Evolutionary conservation across 37 sponge, comb jelly and placozoan genomes (phyloP), one percentile per base, ranked within the genome.

Genomic region (Cladorhizidae sp.): DNA sequence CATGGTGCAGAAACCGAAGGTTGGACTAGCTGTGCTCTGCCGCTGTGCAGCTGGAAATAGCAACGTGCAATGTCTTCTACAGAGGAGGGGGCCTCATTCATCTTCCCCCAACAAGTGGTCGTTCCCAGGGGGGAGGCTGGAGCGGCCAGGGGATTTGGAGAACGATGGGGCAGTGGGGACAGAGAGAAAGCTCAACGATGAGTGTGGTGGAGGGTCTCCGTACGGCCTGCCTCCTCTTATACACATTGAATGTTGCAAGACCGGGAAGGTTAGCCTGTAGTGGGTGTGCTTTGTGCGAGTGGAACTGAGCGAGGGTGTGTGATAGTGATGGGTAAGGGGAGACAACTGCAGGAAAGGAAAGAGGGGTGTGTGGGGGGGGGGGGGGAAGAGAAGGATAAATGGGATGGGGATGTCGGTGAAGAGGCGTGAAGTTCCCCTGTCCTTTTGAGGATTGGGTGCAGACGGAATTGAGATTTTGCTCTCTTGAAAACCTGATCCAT

Each of bases 121-220:
- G 2, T 93, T 93, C 40, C 94, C 94, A 0, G 94, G 94, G 29
- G 94, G 94, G 8, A 74, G 89, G 54, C 67, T 93, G 63, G 90
- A 81, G 43, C 72, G 78, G 20, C 84, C 74, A 21, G 87, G 86
- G 2, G 94, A 86, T 36, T 26, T 72, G 38, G 94, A 93, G 31
- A 87, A 93, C 22, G 78, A 86, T 55, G 91, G 91, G 26, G 86
- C 76, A 41, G 80, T 71, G 36, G 87, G 87, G 26, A 91, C 91
- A 8, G 50, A 40, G 32, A 82, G 87, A 68, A 77, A 85, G 22
- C 81, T 93, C 68, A 67, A 74, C 68, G 87, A 89, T 72, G 87
- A 89, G 77, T 93, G 94, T 80, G 94, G 90, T 11, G 90, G 90
- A 31, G 94, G 94, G 2, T 55, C 50, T 26, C 94, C 94, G 2